Evolutionary conservation across 2,113 vertebrate species (phyloP).

Genomic region (Chitala chitala): DNA sequence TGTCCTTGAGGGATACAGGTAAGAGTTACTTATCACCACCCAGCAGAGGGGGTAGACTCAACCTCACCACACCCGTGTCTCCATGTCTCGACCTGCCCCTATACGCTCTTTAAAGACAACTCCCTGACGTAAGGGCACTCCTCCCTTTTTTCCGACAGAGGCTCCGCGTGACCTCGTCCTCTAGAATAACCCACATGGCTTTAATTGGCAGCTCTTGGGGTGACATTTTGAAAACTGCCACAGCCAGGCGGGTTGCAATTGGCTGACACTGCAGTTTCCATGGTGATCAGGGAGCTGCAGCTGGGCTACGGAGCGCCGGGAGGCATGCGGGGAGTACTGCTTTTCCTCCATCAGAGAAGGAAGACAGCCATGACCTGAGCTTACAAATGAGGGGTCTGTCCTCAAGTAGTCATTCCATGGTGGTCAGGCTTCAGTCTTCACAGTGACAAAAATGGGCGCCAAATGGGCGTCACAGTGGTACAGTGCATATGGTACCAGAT

Average conservation of each 20-base stretch:
- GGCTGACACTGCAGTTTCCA: conserved; percentile 40
- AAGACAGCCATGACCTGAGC: background rate
- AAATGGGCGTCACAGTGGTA: background rate
- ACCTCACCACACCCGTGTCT: background rate
- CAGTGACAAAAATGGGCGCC: background rate
- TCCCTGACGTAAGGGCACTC: background rate
- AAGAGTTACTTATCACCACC: background rate
- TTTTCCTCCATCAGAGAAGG: background rate
- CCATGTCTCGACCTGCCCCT: too few relatives aligned
- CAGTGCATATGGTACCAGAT: background rate
- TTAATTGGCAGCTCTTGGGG: conserved; percentile 37
- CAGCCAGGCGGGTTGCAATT: conserved; percentile 28
- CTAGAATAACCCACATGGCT: conserved; percentile 27
- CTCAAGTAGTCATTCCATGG: background rate
- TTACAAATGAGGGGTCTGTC: conserved; percentile 3
- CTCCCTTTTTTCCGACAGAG: background rate
- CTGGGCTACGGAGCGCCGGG: conserved; percentile 23
- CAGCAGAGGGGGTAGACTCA: too few relatives aligned
- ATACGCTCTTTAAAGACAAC: conserved; percentile 2
- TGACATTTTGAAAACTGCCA: conserved; percentile 43
- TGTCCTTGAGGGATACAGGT: background rate
- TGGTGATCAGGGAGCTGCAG: conserved; percentile 38
- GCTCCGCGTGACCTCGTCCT: background rate
- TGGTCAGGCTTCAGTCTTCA: background rate
- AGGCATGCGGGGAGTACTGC: background rate